These are phyloP conservation scores for Orchesella cincta DNA, from an alignment of 1,140 invertebrate species.

Conservation along the genomic window DNA sequence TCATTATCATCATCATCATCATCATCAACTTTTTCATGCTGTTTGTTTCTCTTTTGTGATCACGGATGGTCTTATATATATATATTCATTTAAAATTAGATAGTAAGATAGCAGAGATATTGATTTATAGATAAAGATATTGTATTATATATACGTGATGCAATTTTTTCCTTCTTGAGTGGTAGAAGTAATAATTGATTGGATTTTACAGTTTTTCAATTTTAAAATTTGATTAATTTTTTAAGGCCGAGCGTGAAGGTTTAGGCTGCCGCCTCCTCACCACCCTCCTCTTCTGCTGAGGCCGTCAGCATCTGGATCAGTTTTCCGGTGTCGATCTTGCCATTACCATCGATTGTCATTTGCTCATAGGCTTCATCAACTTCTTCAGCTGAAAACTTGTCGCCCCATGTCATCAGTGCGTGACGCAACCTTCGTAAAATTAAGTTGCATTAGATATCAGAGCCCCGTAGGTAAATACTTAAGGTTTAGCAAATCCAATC, in stretches of 20 bases:
- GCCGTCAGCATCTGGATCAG: conserved; percentile 86
- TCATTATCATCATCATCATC: conserved; percentile 27
- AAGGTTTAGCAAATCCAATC: too few relatives aligned
- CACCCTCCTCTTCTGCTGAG: conserved; percentile 71
- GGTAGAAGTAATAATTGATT: conserved; percentile 29
- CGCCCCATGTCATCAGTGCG: conserved; percentile 91
- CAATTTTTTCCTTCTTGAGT: conserved; percentile 22
- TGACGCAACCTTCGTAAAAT: conserved; percentile 76
- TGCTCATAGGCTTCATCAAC: conserved; percentile 93
- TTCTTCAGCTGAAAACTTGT: conserved; percentile 91
- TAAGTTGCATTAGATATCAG: not conserved
- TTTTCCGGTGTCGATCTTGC: conserved; percentile 86
- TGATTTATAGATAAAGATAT: conserved; percentile 26
- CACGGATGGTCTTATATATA: conserved; percentile 19
- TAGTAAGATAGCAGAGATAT: conserved; percentile 26
- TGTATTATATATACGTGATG: conserved; percentile 24
- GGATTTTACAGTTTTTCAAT: conserved; percentile 27
- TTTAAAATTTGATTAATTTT: conserved; percentile 18
- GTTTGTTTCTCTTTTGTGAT: conserved; percentile 12
- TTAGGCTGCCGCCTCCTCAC: conserved; percentile 55
- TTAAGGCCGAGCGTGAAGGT: conserved; percentile 19
- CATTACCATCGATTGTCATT: conserved; percentile 89
- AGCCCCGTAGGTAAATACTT: too few relatives aligned
- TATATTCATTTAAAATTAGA: conserved; percentile 1
- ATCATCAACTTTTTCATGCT: conserved; percentile 11